Evolutionary conservation across 2,797 vertebrate genomes (phyloP), one percentile per base, ranked within the genome.

Genomic region (Sebastes minor): DNA sequence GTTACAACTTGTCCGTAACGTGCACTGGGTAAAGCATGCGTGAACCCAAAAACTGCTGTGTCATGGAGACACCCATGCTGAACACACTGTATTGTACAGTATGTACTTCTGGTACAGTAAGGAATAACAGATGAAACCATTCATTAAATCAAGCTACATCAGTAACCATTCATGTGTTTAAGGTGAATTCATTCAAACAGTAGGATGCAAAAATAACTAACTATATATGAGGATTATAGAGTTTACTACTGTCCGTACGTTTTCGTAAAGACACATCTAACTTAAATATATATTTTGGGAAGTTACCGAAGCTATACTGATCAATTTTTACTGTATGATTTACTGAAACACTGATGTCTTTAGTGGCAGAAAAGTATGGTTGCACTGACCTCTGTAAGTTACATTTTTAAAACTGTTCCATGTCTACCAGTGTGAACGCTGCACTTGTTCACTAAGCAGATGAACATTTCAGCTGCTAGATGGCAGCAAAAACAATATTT

Each of bases 341-440:
- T n/a, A 22, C 10, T 28, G 11, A 35, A 56, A 22, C 42, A 46
- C 14, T 46, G 14, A 46, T 25, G 53, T 55, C 22, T 55, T 23
- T 13, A 57, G 5, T 5, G 9, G 59, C 14, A 60, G 22, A 35
- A 52, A 66, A 65, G 56, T 33, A 23, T 30, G 35, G 38, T 20
- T 28, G 8, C 28, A 73, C 57, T 68, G 69, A 68, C 20, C 70
- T 53, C 52, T 59, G 46, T 46, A 14, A 18, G 20, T 46, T 25
- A 55, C 10, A 32, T 62, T 42, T 65, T 14, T 46, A 42, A 60
- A 28, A 32, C 32, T 25, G 35, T 55, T 53, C 13, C n/a, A 22
- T 13, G n/a, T 59, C 2, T 28, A 8, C 4, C 2, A 53, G 18
- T 49, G 35, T 46, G 42, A 64, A 96, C 85, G 88, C 87, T 70